phyloP scores from a whole-genome alignment of 2,888 invertebrate genomes.

The Meliscaeva auricollis region DNA sequence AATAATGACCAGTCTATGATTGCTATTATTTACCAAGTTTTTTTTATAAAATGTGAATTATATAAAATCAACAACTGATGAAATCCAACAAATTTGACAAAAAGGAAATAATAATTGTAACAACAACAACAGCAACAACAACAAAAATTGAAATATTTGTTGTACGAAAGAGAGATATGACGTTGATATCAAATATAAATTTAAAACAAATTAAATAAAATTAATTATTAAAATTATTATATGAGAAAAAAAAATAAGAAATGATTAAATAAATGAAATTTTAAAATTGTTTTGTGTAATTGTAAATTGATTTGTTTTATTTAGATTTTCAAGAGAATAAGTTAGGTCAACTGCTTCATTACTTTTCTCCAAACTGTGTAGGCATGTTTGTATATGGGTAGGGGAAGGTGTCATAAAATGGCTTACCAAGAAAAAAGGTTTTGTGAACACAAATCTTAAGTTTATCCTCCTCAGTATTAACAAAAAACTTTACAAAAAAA shows the following conservation, averaged over 20 bases:
- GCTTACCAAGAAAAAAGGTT: too few relatives aligned
- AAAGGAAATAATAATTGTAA: slow-evolving; percentile 56
- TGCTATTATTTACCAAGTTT: slow-evolving; percentile 71
- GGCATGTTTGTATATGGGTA: too few relatives aligned
- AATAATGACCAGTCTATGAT: slow-evolving; percentile 71
- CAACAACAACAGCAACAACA: slow-evolving; percentile 52
- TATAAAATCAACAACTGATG: slow-evolving; percentile 62
- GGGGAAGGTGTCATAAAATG: too few relatives aligned
- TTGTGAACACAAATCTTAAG: too few relatives aligned
- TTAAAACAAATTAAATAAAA: slow-evolving; percentile 73
- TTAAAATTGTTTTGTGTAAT: slow-evolving; percentile 85
- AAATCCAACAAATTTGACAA: slow-evolving; percentile 33
- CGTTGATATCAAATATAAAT: slow-evolving; percentile 75
- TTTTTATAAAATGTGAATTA: slow-evolving; percentile 72
- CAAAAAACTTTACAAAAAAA: too few relatives aligned
- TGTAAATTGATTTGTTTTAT: slow-evolving; percentile 80
- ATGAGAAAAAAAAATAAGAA: slow-evolving; percentile 72
- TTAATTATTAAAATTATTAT: slow-evolving; percentile 73
- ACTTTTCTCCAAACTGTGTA: too few relatives aligned
- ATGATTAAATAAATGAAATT: slow-evolving; percentile 83
- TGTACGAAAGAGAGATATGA: slow-evolving; percentile 77
- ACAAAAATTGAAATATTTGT: slow-evolving; percentile 56
- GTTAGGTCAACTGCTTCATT: too few relatives aligned
- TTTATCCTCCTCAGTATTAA: too few relatives aligned
- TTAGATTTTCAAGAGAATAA: background rate